A percentile compares a stretch with the other conserved stretches of the same genome.
Evolutionary conservation across 2,113 vertebrate genomes (phyloP).

Genomic region (Steatornis caripensis): DNA sequence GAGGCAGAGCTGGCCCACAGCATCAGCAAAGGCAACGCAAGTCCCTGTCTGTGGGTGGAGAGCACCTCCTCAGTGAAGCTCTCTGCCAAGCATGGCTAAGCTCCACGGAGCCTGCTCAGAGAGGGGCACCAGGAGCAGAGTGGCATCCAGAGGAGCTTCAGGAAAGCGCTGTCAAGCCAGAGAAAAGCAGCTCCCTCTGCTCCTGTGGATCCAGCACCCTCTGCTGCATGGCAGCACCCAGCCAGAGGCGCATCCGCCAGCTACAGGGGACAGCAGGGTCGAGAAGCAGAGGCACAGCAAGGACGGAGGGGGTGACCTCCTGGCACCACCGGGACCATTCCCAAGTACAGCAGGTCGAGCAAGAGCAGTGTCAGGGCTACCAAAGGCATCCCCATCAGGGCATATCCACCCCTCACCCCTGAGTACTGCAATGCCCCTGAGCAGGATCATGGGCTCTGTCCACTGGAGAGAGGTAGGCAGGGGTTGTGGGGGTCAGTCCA

Average conservation of each 20-base stretch:
- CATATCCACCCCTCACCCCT: background rate
- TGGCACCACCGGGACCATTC: accelerated
- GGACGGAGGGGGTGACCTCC: background rate
- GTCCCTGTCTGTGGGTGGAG: background rate
- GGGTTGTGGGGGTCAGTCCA: background rate
- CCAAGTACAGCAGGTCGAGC: background rate
- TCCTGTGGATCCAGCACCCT: background rate
- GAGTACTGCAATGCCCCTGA: background rate
- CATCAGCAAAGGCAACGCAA: background rate
- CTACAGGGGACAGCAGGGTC: background rate
- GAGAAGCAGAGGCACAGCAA: background rate
- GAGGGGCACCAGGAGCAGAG: background rate
- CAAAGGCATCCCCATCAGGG: background rate
- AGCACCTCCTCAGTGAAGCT: background rate
- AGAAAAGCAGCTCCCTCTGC: background rate
- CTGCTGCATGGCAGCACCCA: background rate
- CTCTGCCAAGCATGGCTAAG: background rate
- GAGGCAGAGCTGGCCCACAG: background rate
- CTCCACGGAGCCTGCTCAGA: accelerated
- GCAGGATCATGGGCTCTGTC: background rate
- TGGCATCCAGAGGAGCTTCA: background rate
- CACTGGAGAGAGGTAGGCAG: background rate
- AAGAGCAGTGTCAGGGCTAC: background rate
- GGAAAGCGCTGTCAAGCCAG: accelerated
- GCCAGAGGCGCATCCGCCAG: background rate